Conservation (phyloP, 2,888 invertebrate species). For the Pemphredon lugubris region DNA sequence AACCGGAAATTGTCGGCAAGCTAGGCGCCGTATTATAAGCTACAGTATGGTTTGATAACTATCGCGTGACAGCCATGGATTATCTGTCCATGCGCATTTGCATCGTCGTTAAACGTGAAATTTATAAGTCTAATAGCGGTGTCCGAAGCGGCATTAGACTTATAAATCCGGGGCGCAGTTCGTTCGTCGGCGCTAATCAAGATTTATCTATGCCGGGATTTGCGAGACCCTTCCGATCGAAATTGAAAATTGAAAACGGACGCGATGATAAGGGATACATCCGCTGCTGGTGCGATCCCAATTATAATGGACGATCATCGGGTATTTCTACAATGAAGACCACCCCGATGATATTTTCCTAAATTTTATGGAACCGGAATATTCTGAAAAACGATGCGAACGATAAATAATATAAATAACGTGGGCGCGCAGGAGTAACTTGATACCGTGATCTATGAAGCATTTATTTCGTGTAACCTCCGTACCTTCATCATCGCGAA, state of each 20-base stretch:
- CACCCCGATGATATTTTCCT: too few species aligned
- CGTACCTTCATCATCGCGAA: too few species aligned
- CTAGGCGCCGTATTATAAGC: constrained; percentile 18
- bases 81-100: constrained; percentile 24
- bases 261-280: constrained; percentile 14
- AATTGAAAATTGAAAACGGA: constrained; percentile 42
- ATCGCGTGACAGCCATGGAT: constrained; percentile 29
- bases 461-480: too few species aligned
- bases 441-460: too few species aligned
- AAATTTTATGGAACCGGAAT: too few species aligned
- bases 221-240: constrained; percentile 37
- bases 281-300: not conserved
- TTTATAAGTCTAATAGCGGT: constrained; percentile 63
- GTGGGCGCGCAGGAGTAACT: too few species aligned
- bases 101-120: constrained; percentile 55
- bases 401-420: too few species aligned
- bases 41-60: constrained; percentile 18
- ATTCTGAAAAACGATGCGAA: too few species aligned
- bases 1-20: constrained; percentile 23
- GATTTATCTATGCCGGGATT: constrained; percentile 64
- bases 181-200: constrained; percentile 61
- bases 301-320: not conserved
- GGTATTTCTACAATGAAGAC: too few species aligned
- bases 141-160: constrained; percentile 50
- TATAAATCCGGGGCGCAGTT: constrained; percentile 58